Evolutionary conservation across 2,797 vertebrate genomes (phyloP).

Genomic region (Hybognathus amarus): DNA sequence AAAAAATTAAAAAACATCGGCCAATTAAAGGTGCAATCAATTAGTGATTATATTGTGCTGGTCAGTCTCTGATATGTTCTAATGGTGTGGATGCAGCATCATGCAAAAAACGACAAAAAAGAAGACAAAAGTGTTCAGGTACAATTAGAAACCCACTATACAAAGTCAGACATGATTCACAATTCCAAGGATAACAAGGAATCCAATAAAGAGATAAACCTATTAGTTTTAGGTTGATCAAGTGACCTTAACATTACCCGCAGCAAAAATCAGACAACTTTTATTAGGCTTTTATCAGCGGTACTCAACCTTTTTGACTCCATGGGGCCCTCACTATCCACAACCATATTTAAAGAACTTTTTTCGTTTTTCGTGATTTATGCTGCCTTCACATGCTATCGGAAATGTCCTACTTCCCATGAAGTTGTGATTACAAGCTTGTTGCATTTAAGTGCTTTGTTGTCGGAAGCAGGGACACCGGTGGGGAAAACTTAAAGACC

Average conservation of each 20-base stretch:
- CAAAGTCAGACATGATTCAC: background rate
- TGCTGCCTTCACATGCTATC: background rate
- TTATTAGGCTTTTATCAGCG: background rate
- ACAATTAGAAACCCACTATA: background rate
- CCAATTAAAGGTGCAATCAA: background rate
- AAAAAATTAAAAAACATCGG: background rate
- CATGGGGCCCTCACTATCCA: background rate
- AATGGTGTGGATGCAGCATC: background rate
- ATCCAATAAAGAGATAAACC: background rate
- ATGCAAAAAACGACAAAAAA: background rate
- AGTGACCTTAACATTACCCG: background rate
- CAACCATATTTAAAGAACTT: background rate
- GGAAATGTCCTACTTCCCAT: background rate
- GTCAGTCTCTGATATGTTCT: no score
- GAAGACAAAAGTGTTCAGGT: no score
- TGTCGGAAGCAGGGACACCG: no score
- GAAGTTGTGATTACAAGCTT: no score
- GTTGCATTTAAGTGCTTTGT: no score
- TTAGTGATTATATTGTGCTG: background rate
- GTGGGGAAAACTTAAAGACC: no score
- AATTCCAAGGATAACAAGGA: background rate
- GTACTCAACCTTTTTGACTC: background rate
- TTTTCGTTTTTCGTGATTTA: background rate
- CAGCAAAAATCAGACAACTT: background rate
- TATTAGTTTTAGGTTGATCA: background rate